Base-by-base conservation (phyloP, 2,797 vertebrate genomes). In the Ptychobarbus kaznakovi region DNA sequence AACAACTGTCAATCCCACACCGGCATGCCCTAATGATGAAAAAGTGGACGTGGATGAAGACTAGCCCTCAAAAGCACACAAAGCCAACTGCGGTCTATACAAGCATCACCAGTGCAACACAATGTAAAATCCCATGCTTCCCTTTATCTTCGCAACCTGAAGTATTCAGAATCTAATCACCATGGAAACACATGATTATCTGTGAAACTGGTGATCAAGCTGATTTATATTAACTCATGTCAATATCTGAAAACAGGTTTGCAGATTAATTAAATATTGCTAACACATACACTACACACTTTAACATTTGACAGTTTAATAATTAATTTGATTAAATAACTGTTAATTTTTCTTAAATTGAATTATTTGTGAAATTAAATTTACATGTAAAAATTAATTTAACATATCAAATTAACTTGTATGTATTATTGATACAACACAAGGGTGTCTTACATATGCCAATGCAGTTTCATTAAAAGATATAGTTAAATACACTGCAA, bases 11-110 rank as follows among this genome's bases (percentile, higher is more conserved):
- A 69, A 32, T 69, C n/a, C 65, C 35, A 68, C 56, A 40, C 22
- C 15, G 25, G 40, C 40, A 58, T 20, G 20, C 44, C 22, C 80
- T n/a, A 73, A 83, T 65, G n/a, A 75, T 72, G 38, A 73, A 42
- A 74, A 83, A 75, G 15, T 35, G 11, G 20, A 65, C 6, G 6
- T 65, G 42, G 28, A 22, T n/a, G 28, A 76, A 76, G 58, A 75
- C 58, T 53, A 66, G 13, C 20, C 72, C 58, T 51, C 4, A 65
- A 74, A 83, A 74, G 28, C 72, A 84, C 35, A 56, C 78, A 66
- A 46, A 35, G 38, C 28, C 35, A 61, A 22, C 20, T 68, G 61
- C n/a, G 32, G 22, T 32, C n/a, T 35, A 49, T 32, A 15, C 3
- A 44, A 78, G 9, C 0, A 32, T 53, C 16, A 82, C 11, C 18